Base-by-base conservation (phyloP, 2,888 invertebrate genomes). In the Drosophila seclusa region DNA sequence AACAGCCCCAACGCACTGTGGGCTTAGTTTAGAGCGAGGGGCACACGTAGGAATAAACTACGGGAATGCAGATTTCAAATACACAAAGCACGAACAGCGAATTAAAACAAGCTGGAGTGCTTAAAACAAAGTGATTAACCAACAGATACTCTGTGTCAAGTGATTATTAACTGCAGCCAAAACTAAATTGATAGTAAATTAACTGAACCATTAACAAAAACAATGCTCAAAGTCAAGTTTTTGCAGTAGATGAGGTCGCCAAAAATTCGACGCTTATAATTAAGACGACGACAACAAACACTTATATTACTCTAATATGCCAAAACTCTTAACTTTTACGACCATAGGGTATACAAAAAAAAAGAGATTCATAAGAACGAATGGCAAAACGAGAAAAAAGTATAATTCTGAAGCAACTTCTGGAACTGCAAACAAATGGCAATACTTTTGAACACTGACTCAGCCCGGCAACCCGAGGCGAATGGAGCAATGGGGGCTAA, bases 31-130 rank as follows among this genome's bases (percentile, higher is more conserved):
- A 13, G 34, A 59, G n/a, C 27, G 27, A 29, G 55, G 13, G 8
- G 57, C 52, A 31, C 53, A 18, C n/a, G 29, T 24, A 11, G 29
- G 18, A 21, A 65, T 42, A 66, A 18, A 18, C 42, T 29, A 45
- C 50, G 52, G 50, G 62, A 79, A 77, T 87, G 68, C 74, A 80
- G 74, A 79, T 82, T 84, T 74, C 58, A 52, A 68, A 73, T 68
- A 78, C 55, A 63, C 76, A 87, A 73, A 70, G 83, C 87, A 87
- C 78, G 85, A 69, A 82, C 78, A 63, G 68, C 72, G 82, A 89
- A 85, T 85, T 82, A 84, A 87, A 87, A 74, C 75, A 74, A 82
- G 65, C 61, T 29, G 24, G 5, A 36, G 38, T 36, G 27, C 27
- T 10, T 13, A 4, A 2, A 18, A 1, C 10, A 4, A 6, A 13